Percentiles rank a stretch among this genome's conserved stretches.
Evolutionary conservation across 2,888 invertebrate species (phyloP).

Genomic region (Neoascia interrupta): DNA sequence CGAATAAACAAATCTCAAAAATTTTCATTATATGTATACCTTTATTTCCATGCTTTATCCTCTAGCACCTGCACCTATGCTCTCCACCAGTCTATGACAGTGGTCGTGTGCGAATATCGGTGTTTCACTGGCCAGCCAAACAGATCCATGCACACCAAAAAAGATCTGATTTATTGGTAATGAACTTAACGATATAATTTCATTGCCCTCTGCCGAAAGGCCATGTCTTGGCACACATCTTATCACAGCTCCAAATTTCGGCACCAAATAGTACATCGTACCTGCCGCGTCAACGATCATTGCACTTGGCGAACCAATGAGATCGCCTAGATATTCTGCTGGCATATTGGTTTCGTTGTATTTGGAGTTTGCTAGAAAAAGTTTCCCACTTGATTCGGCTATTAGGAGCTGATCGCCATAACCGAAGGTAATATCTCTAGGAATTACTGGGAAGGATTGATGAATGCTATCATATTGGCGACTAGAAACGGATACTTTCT

Average conservation of each 20-base stretch:
- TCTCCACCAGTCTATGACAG: constrained; percentile 73
- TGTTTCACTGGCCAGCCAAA: constrained; percentile 76
- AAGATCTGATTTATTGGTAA: constrained; percentile 77
- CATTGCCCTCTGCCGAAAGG: constrained; percentile 76
- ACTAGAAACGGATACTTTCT: constrained; percentile 70
- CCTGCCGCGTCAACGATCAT: constrained; percentile 74
- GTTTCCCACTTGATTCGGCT: constrained; percentile 71
- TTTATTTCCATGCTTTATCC: background rate
- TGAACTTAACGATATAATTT: constrained; percentile 76
- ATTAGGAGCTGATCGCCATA: constrained; percentile 73
- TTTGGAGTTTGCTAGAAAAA: constrained; percentile 25
- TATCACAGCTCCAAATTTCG: constrained; percentile 76
- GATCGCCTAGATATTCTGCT: constrained; percentile 72
- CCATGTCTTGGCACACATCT: constrained; percentile 73
- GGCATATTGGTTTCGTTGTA: constrained; percentile 42
- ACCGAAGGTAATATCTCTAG: constrained; percentile 75
- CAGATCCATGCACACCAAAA: constrained; percentile 73
- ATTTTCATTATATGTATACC: background rate
- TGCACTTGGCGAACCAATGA: constrained; percentile 73
- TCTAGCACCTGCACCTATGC: background rate
- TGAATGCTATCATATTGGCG: constrained; percentile 73
- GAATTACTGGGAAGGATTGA: constrained; percentile 73
- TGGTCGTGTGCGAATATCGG: constrained; percentile 75
- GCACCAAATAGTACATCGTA: constrained; percentile 75
- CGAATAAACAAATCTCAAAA: background rate